These are phyloP conservation scores for Limnothrissa miodon DNA, from an alignment of 2,113 vertebrate genomes.

Conservation along the genomic window DNA sequence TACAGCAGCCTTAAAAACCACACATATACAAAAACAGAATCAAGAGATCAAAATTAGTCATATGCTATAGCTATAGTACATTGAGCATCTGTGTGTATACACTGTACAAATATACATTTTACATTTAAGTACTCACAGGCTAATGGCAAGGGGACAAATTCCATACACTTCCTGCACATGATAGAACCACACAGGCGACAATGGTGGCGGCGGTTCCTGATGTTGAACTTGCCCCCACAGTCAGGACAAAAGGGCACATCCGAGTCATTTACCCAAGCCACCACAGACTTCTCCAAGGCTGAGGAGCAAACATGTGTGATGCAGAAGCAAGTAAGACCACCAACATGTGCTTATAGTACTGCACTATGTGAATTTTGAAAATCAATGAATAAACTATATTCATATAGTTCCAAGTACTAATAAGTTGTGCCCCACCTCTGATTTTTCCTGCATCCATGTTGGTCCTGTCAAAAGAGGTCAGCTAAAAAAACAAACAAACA, in stretches of 20 bases:
- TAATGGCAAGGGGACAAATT: conserved; percentile 83
- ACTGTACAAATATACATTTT: no score
- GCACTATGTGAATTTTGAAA: not conserved
- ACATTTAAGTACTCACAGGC: conserved; percentile 76
- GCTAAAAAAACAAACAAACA: conserved; percentile 63
- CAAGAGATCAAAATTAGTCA: not conserved
- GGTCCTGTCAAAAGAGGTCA: conserved; percentile 91
- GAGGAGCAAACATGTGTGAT: conserved; percentile 11
- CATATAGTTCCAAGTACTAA: not conserved
- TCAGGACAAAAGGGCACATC: conserved; percentile 97
- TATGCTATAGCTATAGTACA: not conserved
- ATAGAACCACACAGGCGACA: conserved; percentile 97
- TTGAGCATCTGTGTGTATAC: no score
- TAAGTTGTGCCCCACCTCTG: conserved; percentile 76
- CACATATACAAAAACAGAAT: no score
- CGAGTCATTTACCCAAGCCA: conserved; percentile 94
- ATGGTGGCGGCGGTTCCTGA: conserved; percentile 92
- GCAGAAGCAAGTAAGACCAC: not conserved
- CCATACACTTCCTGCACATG: conserved; percentile 94
- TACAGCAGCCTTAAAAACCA: no score
- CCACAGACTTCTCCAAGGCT: conserved; percentile 94
- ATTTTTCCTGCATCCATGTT: conserved; percentile 88
- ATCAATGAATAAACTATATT: not conserved
- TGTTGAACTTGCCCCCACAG: conserved; percentile 91
- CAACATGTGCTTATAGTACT: not conserved